These are phyloP conservation scores for Myoxocephalus aenaeus DNA, from an alignment of 2,797 vertebrate species.

Conservation along the genomic window DNA sequence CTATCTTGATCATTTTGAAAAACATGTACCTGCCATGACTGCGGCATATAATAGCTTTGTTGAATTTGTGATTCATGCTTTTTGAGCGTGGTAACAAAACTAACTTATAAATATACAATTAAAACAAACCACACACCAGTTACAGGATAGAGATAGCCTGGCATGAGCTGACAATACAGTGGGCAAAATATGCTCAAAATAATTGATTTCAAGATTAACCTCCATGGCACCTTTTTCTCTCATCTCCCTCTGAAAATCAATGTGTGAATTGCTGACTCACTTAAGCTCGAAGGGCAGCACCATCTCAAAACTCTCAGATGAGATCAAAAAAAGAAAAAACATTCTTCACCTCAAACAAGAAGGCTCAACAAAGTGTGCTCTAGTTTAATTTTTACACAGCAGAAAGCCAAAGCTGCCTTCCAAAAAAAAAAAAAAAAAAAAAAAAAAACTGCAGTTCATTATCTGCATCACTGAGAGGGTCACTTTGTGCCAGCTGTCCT, in stretches of 20 bases:
- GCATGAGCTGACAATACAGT: slow-evolving; percentile 19
- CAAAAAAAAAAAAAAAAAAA: background rate
- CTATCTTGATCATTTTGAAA: background rate
- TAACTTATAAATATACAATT: background rate
- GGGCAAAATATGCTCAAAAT: slow-evolving; percentile 36
- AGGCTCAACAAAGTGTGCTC: slow-evolving; percentile 6
- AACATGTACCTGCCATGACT: too few relatives aligned
- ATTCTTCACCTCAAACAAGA: slow-evolving; percentile 33
- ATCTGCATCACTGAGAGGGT: slow-evolving; percentile 42
- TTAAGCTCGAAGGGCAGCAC: slow-evolving; percentile 27
- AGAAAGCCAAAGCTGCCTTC: slow-evolving; percentile 27
- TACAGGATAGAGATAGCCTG: background rate
- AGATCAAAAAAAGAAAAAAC: slow-evolving; percentile 22
- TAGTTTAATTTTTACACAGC: background rate
- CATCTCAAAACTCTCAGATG: slow-evolving; percentile 38
- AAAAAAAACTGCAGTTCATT: slow-evolving; percentile 11
- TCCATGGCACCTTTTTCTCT: slow-evolving; percentile 43
- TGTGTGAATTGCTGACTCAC: slow-evolving; percentile 61
- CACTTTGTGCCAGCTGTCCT: slow-evolving; percentile 57
- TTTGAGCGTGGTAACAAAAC: background rate
- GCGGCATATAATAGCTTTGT: background rate
- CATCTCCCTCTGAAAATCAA: slow-evolving; percentile 55
- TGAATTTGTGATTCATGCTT: background rate
- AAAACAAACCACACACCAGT: background rate
- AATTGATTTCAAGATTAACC: slow-evolving; percentile 67